Percentiles rank a stretch among this genome's conserved stretches.
phyloP scores from a whole-genome alignment of 2,113 vertebrate genomes.

The Ailuropoda melanoleuca region DNA sequence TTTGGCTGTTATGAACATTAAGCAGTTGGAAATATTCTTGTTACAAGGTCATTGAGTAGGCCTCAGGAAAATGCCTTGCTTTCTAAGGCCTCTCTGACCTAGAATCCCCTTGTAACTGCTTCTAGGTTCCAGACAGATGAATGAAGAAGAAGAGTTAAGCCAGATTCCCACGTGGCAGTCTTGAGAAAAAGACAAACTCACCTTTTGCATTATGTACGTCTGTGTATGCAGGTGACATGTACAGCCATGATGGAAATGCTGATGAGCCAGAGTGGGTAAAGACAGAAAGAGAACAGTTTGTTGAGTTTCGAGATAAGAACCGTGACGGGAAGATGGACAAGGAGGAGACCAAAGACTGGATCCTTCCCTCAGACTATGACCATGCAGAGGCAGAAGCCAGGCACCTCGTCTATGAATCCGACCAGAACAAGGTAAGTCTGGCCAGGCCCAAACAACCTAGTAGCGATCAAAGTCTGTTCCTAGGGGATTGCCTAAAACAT shows the following conservation, averaged over 20 bases:
- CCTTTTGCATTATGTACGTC: neutral
- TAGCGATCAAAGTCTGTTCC: neutral
- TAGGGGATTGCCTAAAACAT: neutral
- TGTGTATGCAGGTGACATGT: conserved; percentile 90
- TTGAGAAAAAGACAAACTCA: neutral
- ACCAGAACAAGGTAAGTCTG: conserved; percentile 90
- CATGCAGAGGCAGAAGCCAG: conserved; percentile 93
- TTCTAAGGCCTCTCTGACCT: neutral
- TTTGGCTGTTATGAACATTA: neutral
- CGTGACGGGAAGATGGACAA: conserved; percentile 95
- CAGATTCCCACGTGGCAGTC: neutral
- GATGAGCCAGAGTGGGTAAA: conserved; percentile 95
- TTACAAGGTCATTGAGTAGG: neutral
- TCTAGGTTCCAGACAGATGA: neutral
- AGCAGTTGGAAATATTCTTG: neutral
- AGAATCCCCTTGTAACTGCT: neutral
- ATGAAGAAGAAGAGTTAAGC: neutral
- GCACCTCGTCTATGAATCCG: conserved; percentile 94
- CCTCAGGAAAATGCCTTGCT: neutral
- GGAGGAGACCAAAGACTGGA: conserved; percentile 95
- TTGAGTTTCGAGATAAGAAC: conserved; percentile 95
- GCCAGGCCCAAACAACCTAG: neutral
- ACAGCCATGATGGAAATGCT: conserved; percentile 85
- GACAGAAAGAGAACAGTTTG: conserved; percentile 93
- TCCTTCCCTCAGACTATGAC: conserved; percentile 93